Evolutionary conservation across 2,113 vertebrate species (phyloP).

Genomic region (Rallus limicola): DNA sequence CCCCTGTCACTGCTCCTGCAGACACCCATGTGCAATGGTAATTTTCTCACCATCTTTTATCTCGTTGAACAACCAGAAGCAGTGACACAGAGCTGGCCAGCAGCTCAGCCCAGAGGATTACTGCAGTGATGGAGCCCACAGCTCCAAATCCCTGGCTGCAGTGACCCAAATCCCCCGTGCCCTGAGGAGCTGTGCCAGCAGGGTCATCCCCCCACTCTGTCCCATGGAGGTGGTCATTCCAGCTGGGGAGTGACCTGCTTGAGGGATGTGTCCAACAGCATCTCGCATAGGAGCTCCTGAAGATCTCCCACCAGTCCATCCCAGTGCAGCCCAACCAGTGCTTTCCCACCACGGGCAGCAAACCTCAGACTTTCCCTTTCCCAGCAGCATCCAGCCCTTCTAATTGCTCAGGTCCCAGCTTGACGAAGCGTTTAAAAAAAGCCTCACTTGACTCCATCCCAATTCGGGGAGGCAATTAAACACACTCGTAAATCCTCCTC

Average conservation of each 20-base stretch:
- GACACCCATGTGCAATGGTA: neutral
- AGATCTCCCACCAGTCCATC: neutral
- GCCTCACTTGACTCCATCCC: neutral
- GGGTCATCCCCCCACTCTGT: neutral
- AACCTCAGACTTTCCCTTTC: neutral
- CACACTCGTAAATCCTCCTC: conserved; percentile 36
- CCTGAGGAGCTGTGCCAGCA: neutral
- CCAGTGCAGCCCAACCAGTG: accelerated
- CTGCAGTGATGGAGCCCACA: accelerated
- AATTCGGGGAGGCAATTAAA: conserved; percentile 6
- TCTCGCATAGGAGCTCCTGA: accelerated
- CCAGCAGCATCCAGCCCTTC: neutral
- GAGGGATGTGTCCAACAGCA: neutral
- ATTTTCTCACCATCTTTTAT: neutral
- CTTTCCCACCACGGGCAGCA: neutral
- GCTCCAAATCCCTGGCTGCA: neutral
- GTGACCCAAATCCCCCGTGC: conserved; percentile 9
- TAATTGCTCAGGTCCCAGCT: conserved; percentile 19
- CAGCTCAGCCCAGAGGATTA: conserved; percentile 24
- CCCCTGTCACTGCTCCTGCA: neutral
- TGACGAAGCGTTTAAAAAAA: neutral
- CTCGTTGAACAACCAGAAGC: neutral
- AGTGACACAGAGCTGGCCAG: accelerated
- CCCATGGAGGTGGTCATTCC: accelerated
- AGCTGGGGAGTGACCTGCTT: accelerated